Evolutionary conservation across 1,140 invertebrate species (phyloP), one percentile per base, ranked within the genome.

Genomic region (Cyphomyrmex costatus): DNA sequence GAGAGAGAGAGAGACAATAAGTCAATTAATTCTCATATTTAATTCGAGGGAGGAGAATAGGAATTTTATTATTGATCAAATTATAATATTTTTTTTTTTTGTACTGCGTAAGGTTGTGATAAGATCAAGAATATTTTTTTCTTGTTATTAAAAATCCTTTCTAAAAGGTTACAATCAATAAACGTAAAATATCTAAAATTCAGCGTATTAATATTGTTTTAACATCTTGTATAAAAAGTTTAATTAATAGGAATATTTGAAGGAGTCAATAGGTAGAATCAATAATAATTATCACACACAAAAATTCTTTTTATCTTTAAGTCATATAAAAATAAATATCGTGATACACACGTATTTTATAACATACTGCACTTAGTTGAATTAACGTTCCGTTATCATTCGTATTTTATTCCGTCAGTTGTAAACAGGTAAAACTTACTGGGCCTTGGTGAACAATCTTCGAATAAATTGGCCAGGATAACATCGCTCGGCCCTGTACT

Each of bases 381-480:
- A n/a, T 74, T 74, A 58, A 74, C 24, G 5, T 53, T 66, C 16
- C 7, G 16, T 76, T 76, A 30, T 58, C 74, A 42, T 42, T 24
- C 14, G 30, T 33, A 21, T 36, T 53, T 70, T 24, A 49, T 80
- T 80, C 16, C 14, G 30, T 21, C 10, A 53, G 27, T 12, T n/a
- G 14, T 68, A 33, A 51, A 66, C 21, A 27, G 49, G 42, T 58
- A 46, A 82, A 86, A 77, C 7, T 51, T 79, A 65, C 53, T 49
- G 51, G 3, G n/a, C n/a, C 33, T 61, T 42, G 56, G 19, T 53
- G 63, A 88, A 80, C n/a, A 58, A 71, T 24, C 49, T 70, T 51
- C 74, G 79, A 90, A 74, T 63, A 86, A 85, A 86, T 90, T 90
- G 83, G 65, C 74, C 88, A 42, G 24, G n/a, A 36, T 46, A 60